phyloP scores from a whole-genome alignment of 2,797 vertebrate genomes.

The Valencia hispanica region DNA sequence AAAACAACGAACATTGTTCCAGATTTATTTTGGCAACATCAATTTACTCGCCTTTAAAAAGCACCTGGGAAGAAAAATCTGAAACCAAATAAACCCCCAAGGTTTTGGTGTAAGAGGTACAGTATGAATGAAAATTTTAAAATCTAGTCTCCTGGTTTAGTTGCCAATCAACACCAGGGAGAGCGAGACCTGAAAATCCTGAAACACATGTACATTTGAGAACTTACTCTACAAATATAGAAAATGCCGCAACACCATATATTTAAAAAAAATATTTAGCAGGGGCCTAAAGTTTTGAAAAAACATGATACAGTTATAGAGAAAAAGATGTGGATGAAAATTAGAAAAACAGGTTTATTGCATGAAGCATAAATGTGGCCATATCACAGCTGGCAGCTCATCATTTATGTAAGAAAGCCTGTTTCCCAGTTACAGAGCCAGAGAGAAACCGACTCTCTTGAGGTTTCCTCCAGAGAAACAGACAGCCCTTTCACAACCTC shows the following conservation, averaged over 20 bases:
- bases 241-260: neutral
- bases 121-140: no score
- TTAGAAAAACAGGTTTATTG: slow-evolving; percentile 54
- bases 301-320: neutral
- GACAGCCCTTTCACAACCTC: slow-evolving; percentile 43
- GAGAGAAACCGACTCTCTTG: slow-evolving; percentile 46
- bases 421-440: slow-evolving; percentile 62
- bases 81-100: neutral
- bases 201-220: neutral
- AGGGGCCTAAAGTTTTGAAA: neutral
- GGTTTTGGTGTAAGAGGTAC: neutral
- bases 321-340: slow-evolving; percentile 37
- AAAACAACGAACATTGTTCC: no score
- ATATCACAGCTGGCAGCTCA: slow-evolving; percentile 72
- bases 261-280: neutral
- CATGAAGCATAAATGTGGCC: slow-evolving; percentile 71
- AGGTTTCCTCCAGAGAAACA: slow-evolving; percentile 44
- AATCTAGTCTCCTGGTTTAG: neutral
- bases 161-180: neutral
- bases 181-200: neutral
- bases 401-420: slow-evolving; percentile 72
- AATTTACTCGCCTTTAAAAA: no score
- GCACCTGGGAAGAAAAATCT: no score
- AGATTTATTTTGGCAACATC: no score
- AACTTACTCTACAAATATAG: neutral